These are phyloP conservation scores for Spilarctia lutea DNA, from an alignment of 2,888 invertebrate genomes.

Conservation along the genomic window DNA sequence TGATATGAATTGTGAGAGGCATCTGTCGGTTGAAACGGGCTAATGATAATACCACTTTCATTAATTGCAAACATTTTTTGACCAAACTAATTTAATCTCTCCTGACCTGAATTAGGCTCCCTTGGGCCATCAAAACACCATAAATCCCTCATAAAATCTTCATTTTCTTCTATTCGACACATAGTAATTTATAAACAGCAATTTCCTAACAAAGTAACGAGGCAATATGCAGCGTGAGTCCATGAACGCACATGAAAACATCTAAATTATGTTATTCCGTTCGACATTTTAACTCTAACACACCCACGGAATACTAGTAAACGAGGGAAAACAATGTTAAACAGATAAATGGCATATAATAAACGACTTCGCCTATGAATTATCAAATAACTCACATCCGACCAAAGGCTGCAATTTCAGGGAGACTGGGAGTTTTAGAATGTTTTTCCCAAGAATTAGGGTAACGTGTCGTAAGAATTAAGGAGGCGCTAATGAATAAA, in stretches of 20 bases:
- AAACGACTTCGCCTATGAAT: slow-evolving; percentile 57
- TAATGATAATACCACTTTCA: too few species aligned
- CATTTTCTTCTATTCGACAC: background rate
- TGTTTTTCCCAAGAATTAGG: slow-evolving; percentile 3
- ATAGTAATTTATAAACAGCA: slow-evolving; percentile 2
- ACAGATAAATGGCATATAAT: slow-evolving; percentile 43
- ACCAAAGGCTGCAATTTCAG: slow-evolving; percentile 73
- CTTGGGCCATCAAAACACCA: background rate
- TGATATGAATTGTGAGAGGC: too few species aligned
- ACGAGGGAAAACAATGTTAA: slow-evolving; percentile 47
- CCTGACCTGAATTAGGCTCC: background rate
- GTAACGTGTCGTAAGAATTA: background rate
- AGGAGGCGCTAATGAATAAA: background rate
- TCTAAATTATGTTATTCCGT: slow-evolving; percentile 44
- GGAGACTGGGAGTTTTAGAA: slow-evolving; percentile 28
- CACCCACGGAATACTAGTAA: slow-evolving; percentile 25
- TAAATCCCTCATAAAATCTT: background rate
- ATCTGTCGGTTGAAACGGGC: too few species aligned
- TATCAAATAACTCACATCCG: slow-evolving; percentile 77
- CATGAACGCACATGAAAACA: slow-evolving; percentile 25
- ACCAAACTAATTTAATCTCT: background rate
- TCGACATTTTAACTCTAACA: slow-evolving; percentile 38
- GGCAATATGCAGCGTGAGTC: background rate
- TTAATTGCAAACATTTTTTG: too few species aligned
- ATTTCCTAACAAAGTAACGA: slow-evolving; percentile 7